Conservation (phyloP, 2,888 invertebrate species). For the Chloroclystis v-ata region DNA sequence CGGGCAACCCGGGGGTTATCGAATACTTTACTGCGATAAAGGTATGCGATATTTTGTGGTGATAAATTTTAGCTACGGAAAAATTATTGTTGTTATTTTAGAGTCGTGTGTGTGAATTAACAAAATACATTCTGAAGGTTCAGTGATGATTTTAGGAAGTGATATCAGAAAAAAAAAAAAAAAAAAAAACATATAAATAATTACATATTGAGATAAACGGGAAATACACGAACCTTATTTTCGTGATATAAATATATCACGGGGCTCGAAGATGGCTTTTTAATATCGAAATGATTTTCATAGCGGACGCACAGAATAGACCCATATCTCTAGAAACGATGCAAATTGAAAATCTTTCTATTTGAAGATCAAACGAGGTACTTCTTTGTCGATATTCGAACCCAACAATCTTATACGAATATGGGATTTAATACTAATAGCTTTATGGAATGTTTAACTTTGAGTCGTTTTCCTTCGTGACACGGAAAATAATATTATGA, state of each 20-base stretch:
- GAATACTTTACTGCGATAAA: background rate
- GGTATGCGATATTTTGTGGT: background rate
- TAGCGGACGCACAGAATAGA: slow-evolving; percentile 12
- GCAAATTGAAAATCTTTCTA: slow-evolving; percentile 71
- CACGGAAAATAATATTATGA: background rate
- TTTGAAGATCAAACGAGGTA: slow-evolving; percentile 62
- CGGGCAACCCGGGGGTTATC: background rate
- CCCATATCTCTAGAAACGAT: slow-evolving; percentile 41
- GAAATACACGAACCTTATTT: too few relatives aligned
- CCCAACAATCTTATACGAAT: slow-evolving; percentile 23
- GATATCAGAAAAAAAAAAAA: too few relatives aligned
- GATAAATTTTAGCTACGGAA: too few relatives aligned
- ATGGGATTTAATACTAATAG: slow-evolving; percentile 24
- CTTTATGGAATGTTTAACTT: slow-evolving; percentile 19
- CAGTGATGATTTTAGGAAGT: too few relatives aligned
- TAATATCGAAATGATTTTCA: too few relatives aligned
- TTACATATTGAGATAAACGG: too few relatives aligned
- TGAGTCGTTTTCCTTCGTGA: slow-evolving; percentile 17
- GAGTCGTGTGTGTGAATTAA: too few relatives aligned
- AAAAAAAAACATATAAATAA: too few relatives aligned
- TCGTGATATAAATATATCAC: too few relatives aligned
- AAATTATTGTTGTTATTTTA: too few relatives aligned
- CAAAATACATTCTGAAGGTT: too few relatives aligned
- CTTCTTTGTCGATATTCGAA: slow-evolving; percentile 48
- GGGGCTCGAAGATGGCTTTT: too few relatives aligned